phyloP scores from a whole-genome alignment of 2,113 vertebrate genomes.

The Eulemur rufifrons region DNA sequence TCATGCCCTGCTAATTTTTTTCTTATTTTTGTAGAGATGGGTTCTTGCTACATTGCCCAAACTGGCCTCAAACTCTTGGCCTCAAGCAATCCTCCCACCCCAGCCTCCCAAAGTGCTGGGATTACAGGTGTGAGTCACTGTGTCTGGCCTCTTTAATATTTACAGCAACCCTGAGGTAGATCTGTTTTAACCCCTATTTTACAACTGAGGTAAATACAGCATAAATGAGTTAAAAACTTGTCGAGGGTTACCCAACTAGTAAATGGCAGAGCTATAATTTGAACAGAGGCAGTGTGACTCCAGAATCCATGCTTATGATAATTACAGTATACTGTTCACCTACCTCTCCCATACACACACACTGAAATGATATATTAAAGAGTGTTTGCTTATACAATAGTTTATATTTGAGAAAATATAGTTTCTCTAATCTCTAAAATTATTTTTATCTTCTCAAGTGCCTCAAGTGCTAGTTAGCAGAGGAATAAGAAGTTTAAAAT shows the following conservation, averaged over 20 bases:
- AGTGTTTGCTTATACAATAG: not conserved
- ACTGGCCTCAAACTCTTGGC: no score
- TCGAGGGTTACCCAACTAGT: not conserved
- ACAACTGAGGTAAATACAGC: constrained; percentile 36
- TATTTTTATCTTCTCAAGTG: constrained; percentile 10
- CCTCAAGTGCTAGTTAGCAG: not conserved
- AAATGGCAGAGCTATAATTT: not conserved
- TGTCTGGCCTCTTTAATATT: not conserved
- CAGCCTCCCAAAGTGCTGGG: no score
- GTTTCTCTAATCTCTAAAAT: constrained; percentile 11
- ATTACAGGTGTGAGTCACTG: no score
- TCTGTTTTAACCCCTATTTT: constrained; percentile 3
- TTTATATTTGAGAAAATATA: not conserved
- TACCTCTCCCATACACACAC: not conserved
- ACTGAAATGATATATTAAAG: not conserved
- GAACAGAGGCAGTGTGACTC: not conserved
- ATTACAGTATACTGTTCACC: not conserved
- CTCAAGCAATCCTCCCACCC: no score
- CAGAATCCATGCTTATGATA: not conserved
- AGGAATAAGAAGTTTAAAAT: not conserved
- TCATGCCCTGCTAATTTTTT: no score
- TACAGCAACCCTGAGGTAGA: not conserved
- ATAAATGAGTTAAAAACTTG: not conserved
- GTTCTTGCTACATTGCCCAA: no score
- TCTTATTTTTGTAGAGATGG: no score